These are phyloP conservation scores for Lycia hirtaria DNA, from an alignment of 2,888 invertebrate species.

Conservation along the genomic window DNA sequence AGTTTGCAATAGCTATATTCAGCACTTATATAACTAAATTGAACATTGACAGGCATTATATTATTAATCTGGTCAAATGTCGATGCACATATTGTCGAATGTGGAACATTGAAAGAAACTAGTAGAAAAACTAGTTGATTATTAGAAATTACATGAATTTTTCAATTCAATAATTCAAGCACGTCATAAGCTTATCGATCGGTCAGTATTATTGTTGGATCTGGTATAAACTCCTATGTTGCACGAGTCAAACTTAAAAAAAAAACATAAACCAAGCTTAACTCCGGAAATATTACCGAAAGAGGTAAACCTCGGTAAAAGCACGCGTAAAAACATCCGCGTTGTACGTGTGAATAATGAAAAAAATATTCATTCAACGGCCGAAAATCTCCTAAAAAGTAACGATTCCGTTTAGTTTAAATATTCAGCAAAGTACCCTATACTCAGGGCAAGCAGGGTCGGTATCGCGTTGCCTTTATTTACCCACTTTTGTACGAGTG, in stretches of 20 bases:
- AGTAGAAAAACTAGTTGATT: too few relatives aligned
- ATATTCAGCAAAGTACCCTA: slow-evolving; percentile 22
- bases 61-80: too few relatives aligned
- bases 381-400: slow-evolving; percentile 21
- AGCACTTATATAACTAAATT: too few relatives aligned
- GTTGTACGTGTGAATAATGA: slow-evolving; percentile 7
- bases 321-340: slow-evolving; percentile 10
- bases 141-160: too few relatives aligned
- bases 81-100: too few relatives aligned
- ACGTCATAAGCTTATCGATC: too few relatives aligned
- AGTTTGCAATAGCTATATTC: too few relatives aligned
- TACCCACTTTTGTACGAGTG: slow-evolving; percentile 7
- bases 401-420: slow-evolving; percentile 20
- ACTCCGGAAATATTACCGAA: not conserved
- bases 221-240: not conserved
- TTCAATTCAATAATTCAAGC: too few relatives aligned
- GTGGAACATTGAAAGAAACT: too few relatives aligned
- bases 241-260: not conserved
- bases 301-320: not conserved
- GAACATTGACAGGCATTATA: too few relatives aligned
- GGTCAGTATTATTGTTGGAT: too few relatives aligned
- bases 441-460: slow-evolving; percentile 3
- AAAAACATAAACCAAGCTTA: not conserved
- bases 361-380: slow-evolving; percentile 23
- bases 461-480: slow-evolving; percentile 6